phyloP scores from a whole-genome alignment of 2,113 vertebrate species.

The Agelaius tricolor region DNA sequence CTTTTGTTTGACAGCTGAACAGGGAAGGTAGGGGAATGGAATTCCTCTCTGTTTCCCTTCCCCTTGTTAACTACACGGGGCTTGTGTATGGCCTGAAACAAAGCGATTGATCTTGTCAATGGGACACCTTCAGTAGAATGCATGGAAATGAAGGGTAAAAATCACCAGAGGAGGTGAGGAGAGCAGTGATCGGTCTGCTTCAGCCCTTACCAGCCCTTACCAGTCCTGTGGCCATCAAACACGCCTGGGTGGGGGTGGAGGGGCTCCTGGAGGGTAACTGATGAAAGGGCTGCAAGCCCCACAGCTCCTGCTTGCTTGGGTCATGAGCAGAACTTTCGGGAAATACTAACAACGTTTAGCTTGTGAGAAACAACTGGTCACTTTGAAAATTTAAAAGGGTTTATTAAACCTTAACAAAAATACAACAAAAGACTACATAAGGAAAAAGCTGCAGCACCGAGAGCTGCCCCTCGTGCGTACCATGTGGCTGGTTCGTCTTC shows the following conservation, averaged over 20 bases:
- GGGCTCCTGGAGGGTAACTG: neutral
- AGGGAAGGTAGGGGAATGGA: neutral
- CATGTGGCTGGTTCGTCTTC: too few relatives aligned
- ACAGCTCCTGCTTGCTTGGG: neutral
- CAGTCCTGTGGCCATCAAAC: neutral
- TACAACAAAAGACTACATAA: too few relatives aligned
- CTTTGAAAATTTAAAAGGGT: too few relatives aligned
- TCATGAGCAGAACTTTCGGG: neutral
- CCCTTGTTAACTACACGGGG: neutral
- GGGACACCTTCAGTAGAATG: neutral
- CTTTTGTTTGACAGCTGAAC: neutral
- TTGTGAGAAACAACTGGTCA: too few relatives aligned
- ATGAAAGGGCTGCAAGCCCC: neutral
- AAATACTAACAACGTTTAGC: neutral
- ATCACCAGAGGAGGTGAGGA: neutral
- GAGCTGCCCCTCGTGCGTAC: too few relatives aligned
- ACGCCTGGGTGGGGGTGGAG: accelerated
- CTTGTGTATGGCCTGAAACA: neutral
- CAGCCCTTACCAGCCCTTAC: neutral
- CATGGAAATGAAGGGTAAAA: neutral
- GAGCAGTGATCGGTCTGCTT: neutral
- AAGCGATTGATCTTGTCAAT: neutral
- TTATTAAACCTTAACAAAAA: too few relatives aligned
- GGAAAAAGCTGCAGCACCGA: too few relatives aligned
- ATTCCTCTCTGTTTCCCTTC: neutral